Percentiles rank a stretch among this genome's conserved stretches.
These are phyloP conservation scores for Pantelozetes paolii DNA, from an alignment of 2,888 invertebrate species.

Conservation along the genomic window DNA sequence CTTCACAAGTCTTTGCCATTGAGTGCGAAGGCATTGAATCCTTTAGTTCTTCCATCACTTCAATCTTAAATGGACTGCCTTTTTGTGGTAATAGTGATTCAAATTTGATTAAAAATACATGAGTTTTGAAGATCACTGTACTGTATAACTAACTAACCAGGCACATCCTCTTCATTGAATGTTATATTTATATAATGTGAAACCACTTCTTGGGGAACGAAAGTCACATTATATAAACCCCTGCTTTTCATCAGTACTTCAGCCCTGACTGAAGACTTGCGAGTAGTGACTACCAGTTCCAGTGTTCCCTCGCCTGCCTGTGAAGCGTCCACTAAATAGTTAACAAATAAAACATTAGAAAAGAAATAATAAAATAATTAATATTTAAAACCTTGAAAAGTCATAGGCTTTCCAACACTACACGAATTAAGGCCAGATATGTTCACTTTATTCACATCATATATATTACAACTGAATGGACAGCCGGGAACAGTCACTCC, in stretches of 20 bases:
- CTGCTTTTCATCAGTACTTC: constrained; percentile 83
- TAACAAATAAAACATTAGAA: constrained; percentile 32
- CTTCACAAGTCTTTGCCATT: background rate
- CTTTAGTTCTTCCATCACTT: constrained; percentile 47
- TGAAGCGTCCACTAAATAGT: constrained; percentile 71
- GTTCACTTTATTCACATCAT: constrained; percentile 68
- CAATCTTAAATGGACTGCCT: constrained; percentile 84
- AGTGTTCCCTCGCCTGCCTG: constrained; percentile 90
- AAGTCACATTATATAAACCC: constrained; percentile 64
- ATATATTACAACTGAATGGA: constrained; percentile 89
- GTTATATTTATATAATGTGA: constrained; percentile 88
- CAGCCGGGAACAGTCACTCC: constrained; percentile 82
- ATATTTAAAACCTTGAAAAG: constrained; percentile 52
- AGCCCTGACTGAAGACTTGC: constrained; percentile 81
- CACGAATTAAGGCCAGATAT: constrained; percentile 54
- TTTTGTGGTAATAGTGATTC: constrained; percentile 40
- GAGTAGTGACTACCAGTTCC: constrained; percentile 83
- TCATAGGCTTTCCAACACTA: constrained; percentile 52
- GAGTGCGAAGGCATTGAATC: background rate
- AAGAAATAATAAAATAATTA: background rate
- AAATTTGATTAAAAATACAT: too few species aligned
- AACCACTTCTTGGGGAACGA: constrained; percentile 75
- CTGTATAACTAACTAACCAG: constrained; percentile 54
- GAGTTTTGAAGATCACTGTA: constrained; percentile 13
- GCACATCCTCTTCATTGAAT: constrained; percentile 85